These are phyloP conservation scores for Cyprinodon brontotheroides DNA, from an alignment of 2,113 vertebrate species.

Conservation along the genomic window DNA sequence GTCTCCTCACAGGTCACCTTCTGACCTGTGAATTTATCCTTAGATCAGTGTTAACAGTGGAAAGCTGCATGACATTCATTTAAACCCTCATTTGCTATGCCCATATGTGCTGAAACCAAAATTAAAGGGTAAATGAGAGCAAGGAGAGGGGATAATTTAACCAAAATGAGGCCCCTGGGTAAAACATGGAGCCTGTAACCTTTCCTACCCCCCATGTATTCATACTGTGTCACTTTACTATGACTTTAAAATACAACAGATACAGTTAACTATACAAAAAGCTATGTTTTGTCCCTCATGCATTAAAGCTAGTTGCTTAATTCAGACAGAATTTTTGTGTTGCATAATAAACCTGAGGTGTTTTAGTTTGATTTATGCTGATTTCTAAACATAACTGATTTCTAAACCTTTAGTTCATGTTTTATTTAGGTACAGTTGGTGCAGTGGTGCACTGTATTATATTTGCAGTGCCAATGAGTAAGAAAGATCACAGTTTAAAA, in stretches of 20 bases:
- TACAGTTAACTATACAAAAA: neutral
- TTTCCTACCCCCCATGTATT: too few species aligned
- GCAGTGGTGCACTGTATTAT: too few species aligned
- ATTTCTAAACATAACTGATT: too few species aligned
- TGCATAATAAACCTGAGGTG: too few species aligned
- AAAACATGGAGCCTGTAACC: neutral
- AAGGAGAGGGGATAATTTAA: neutral
- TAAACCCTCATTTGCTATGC: neutral
- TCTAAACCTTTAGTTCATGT: too few species aligned
- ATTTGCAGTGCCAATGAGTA: too few species aligned
- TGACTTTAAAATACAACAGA: neutral
- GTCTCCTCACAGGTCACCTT: constrained; percentile 8
- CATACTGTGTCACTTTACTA: constrained; percentile 9
- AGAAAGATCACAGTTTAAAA: too few species aligned
- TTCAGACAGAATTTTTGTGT: too few species aligned
- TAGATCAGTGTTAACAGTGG: constrained; percentile 6
- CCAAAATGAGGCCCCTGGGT: constrained; percentile 4
- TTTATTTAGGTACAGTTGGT: too few species aligned
- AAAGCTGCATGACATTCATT: neutral
- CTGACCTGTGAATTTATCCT: neutral
- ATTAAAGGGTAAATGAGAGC: constrained; percentile 20
- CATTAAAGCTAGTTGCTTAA: too few species aligned
- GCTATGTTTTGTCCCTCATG: neutral
- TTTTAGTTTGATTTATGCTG: too few species aligned
- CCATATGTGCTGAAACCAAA: neutral